phyloP scores from a whole-genome alignment of 2,113 vertebrate genomes.

The Tauraco erythrolophus region DNA sequence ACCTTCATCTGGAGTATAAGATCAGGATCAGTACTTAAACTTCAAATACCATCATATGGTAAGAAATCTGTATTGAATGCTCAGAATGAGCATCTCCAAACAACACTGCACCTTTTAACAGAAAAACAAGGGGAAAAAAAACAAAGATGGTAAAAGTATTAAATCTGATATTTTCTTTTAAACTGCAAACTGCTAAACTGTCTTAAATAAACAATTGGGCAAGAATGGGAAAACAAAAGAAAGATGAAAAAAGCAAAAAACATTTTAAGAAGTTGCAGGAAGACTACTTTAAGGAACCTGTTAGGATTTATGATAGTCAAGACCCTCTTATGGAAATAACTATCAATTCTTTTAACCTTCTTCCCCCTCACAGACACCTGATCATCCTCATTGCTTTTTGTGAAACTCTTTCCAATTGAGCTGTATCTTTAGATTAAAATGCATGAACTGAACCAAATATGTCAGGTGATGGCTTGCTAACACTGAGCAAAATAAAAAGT shows the following conservation, averaged over 20 bases:
- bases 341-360: background rate
- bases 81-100: background rate
- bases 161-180: background rate
- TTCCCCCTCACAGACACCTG: rapidly evolving
- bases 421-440: background rate
- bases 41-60: background rate
- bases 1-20: background rate
- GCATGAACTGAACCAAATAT: background rate
- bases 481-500: background rate
- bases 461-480: background rate
- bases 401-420: background rate
- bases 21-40: background rate
- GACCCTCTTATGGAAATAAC: background rate
- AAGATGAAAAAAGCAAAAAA: background rate
- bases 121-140: background rate
- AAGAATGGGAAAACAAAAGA: background rate
- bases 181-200: background rate
- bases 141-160: background rate
- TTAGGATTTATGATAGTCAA: background rate
- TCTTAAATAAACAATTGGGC: background rate
- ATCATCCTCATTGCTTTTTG: background rate
- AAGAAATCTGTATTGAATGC: background rate
- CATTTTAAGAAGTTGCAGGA: background rate
- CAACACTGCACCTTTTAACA: background rate
- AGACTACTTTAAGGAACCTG: background rate